Evolutionary conservation across 2,797 vertebrate genomes (phyloP).

Genomic region (Onychomys arenicola): DNA sequence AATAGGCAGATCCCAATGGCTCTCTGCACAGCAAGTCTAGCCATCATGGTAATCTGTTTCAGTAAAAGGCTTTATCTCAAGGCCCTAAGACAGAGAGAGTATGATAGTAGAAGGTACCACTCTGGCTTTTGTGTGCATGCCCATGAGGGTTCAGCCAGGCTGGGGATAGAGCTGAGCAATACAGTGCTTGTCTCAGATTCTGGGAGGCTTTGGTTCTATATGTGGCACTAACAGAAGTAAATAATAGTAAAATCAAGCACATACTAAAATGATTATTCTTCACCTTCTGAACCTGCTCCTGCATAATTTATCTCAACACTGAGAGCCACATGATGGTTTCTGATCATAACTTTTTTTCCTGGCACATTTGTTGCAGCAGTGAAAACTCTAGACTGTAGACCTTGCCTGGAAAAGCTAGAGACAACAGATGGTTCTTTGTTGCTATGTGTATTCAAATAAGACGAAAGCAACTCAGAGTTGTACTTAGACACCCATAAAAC

Average conservation of each 20-base stretch:
- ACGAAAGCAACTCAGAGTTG: constrained; percentile 78
- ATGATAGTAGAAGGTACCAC: too few relatives aligned
- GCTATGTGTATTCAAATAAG: constrained; percentile 79
- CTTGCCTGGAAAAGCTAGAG: constrained; percentile 62
- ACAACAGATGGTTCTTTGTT: constrained; percentile 71
- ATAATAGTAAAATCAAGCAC: background rate
- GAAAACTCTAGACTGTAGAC: background rate
- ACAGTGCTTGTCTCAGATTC: background rate
- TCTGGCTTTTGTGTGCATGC: background rate
- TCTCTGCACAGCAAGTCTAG: background rate
- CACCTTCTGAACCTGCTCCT: background rate
- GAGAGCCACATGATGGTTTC: background rate
- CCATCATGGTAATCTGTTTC: background rate
- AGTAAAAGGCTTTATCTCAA: background rate
- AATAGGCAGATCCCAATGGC: background rate
- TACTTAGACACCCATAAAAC: constrained; percentile 68
- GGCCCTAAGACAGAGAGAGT: background rate
- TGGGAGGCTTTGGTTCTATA: background rate
- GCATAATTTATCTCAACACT: background rate
- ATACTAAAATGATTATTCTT: background rate
- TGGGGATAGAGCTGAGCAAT: background rate
- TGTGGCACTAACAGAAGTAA: background rate
- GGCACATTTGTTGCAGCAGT: constrained; percentile 59
- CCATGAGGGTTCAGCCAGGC: background rate
- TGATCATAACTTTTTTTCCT: constrained; percentile 13